Conservation (phyloP, 2,797 vertebrate species). For the Amblyraja radiata region DNA sequence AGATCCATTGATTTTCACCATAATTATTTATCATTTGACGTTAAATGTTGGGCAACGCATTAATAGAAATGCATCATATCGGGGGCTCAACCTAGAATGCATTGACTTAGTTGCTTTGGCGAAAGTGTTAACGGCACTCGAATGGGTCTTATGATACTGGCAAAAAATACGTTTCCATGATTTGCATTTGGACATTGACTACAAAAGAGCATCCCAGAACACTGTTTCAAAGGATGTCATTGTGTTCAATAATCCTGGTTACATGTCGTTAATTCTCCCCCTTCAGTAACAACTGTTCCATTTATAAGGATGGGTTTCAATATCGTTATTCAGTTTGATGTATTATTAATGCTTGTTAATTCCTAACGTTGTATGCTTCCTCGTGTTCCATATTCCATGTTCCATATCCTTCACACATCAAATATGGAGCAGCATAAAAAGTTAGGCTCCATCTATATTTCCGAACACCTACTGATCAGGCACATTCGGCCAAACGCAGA, state of each 20-base stretch:
- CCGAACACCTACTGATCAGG: no score
- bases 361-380: no score
- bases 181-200: not conserved
- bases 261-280: not conserved
- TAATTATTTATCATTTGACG: not conserved
- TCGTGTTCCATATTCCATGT: no score
- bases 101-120: not conserved
- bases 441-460: not conserved
- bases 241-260: not conserved
- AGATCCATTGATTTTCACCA: not conserved
- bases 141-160: no score
- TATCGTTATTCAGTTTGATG: no score
- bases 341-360: no score
- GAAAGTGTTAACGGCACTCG: not conserved
- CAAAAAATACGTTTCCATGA: not conserved
- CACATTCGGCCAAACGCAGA: not conserved
- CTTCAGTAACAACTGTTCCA: not conserved
- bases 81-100: not conserved
- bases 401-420: no score
- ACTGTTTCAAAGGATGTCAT: not conserved
- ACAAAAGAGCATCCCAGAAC: not conserved
- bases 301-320: not conserved
- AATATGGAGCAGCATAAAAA: not conserved
- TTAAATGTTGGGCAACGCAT: not conserved
- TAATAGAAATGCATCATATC: not conserved